Evolutionary conservation across 2,888 invertebrate genomes (phyloP), one percentile per base, ranked within the genome.

Genomic region (Ephialtes manifestator): DNA sequence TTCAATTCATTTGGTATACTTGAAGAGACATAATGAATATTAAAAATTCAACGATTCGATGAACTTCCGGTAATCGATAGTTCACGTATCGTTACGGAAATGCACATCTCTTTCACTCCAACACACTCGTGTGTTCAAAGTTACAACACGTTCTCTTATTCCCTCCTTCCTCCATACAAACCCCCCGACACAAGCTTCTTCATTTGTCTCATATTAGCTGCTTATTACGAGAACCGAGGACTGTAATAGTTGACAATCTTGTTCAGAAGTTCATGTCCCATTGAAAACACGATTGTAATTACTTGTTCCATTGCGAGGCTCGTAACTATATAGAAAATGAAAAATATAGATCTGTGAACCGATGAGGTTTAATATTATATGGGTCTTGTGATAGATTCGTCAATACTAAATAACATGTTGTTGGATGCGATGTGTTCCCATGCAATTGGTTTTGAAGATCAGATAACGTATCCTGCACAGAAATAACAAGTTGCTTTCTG

Each of bases 161-260:
- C 51, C 48, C 51, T 31, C 48, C 43, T 51, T 75, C 15, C 35
- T 48, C 46, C 39, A 60, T 24, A 13, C 67, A 35, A 35, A 39
- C 75, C 81, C 81, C 79, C 18, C 75, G 81, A 74, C 84, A 77
- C 75, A 28, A 68, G 75, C 60, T 75, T 75, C 83, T 91, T 92
- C 92, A 92, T 92, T 92, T 92, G 92, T 92, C 92, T 92, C 91
- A 89, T 91, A 92, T 91, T 91, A 92, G 91, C 90, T 90, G 65
- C 89, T 91, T 90, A 92, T 92, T 92, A 91, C 85, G 87, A 89
- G 89, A 90, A 87, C 88, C 89, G 89, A 89, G 90, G 89, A 91
- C 89, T 89, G 88, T 88, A 89, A 90, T 90, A 88, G 88, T 39
- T 39, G 24, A 89, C 76, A 65, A 67, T 78, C 53, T 68, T 46